Conservation (phyloP, 2,113 vertebrate genomes). For the Chrysemys picta region DNA sequence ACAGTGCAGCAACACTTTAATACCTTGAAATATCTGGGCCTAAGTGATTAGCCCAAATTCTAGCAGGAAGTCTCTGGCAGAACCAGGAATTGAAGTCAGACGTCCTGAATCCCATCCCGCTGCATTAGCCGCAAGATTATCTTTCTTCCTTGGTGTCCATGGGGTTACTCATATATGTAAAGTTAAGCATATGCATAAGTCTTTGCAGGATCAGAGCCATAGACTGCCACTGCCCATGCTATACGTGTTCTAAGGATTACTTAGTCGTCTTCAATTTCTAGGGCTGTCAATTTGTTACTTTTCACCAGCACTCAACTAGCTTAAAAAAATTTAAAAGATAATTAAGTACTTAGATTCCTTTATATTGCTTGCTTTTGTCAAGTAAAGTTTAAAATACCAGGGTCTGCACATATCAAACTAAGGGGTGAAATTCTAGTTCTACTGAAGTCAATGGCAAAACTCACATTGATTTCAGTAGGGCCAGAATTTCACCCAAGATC, state of each 20-base stretch:
- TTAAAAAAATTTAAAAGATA: not conserved
- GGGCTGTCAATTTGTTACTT: not conserved
- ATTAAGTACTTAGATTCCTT: not conserved
- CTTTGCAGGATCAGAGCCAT: not conserved
- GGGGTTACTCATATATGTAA: not conserved
- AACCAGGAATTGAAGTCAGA: not conserved
- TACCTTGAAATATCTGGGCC: not conserved
- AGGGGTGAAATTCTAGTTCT: not conserved
- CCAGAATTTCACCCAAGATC: not conserved
- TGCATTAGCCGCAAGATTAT: not conserved
- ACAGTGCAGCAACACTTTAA: not conserved
- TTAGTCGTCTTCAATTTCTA: not conserved
- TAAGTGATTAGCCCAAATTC: not conserved
- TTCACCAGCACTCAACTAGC: not conserved
- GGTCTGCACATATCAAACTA: not conserved
- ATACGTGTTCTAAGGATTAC: not conserved
- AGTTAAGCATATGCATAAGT: not conserved
- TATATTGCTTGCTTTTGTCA: no score
- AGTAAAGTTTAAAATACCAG: not conserved
- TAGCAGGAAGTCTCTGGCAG: accelerated
- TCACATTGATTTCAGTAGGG: not conserved
- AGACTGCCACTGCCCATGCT: not conserved
- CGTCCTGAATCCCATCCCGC: not conserved
- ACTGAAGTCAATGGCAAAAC: not conserved
- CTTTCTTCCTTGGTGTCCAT: not conserved